Base-by-base conservation (phyloP, 2,113 vertebrate species). In the Aviceda subcristata region DNA sequence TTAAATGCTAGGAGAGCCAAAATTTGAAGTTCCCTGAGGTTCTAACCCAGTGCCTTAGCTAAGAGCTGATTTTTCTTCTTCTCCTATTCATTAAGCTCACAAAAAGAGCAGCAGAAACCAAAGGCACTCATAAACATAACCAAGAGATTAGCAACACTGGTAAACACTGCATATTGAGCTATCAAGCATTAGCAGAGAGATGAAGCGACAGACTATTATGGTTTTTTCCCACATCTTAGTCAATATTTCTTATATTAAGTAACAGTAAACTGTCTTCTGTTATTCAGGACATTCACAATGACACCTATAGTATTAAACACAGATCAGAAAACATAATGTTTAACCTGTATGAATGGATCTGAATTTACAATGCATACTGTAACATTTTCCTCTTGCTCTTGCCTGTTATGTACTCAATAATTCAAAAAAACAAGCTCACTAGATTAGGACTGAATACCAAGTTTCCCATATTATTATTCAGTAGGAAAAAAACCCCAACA, bases 121-220 rank as follows among this genome's bases (percentile, higher is more conserved):
- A 91, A 94, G 36, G 22, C 66, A 38, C 41, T 78, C 16, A 80
- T 66, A 88, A 93, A 88, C 60, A 63, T 27, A 78, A 78, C 46
- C 20, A 75, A 50, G 34, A 93, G 48, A 95, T 92, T 85, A 92
- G 55, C 41, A 87, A 64, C 64, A 85, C 39, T 82, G 32, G 36
- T 68, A 94, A 95, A 96, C 30, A 78, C 21, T 60, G 51, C 89
- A 69, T 78, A 87, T 39, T 78, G 91, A 91, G 91, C 68, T 89
- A 81, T 62, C 43, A 78, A 76, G 51, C 57, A 85, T 85, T 68
- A 91, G 39, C 38, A 87, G 56, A 66, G 38, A 91, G 60, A 94
- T 48, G 66, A 74, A 92, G 34, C 24, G 66, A 55, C 34, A 87
- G 39, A 68, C 15, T 53, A 12, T 32, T 50, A 69, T 3, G 13